Evolutionary conservation across 2,888 invertebrate genomes (phyloP), one percentile per base, ranked within the genome.

Genomic region (Acronicta leporina): DNA sequence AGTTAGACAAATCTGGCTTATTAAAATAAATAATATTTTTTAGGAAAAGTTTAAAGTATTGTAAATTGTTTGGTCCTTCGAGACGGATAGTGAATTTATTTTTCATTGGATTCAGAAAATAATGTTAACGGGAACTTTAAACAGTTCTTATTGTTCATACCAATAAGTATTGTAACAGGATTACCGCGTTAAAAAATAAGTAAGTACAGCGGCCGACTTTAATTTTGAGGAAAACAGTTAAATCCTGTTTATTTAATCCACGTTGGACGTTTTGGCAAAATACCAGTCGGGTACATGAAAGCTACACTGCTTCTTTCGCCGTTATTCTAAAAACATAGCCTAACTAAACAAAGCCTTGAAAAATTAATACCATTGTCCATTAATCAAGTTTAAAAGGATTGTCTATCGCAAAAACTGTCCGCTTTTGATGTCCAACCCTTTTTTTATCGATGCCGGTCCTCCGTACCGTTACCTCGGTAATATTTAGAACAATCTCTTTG

Each of bases 301-400:
- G 81, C 56, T 38, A 13, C 35, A 15, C 49, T 43, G 47, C 61
- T 55, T 46, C 46, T 43, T 52, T 63, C 27, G 54, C 84, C 84
- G 83, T 85, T 85, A 84, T 67, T 75, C 56, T 20, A 67, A 65
- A 68, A 61, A 54, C 61, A 63, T 57, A 69, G 62, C 82, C 83
- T 81, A 84, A 84, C 81, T 79, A 88, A 88, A 92, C 85, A 89
- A 84, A 75, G 68, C 42, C 42, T 69, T 47, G 70, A 72, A 87
- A 89, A 86, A 86, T 90, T 89, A 87, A 91, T 86, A 56, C 89
- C 78, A 87, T 92, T 92, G 90, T 91, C 79, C 86, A 89, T 90
- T 90, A 92, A 92, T 92, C 88, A 90, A 88, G 83, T 84, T 38
- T 89, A 91, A 91, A 91, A 83, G 89, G 89, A 89, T 89, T 90